A percentile compares a stretch with the other conserved stretches of the same genome.
Evolutionary conservation across 2,113 vertebrate species (phyloP).

Genomic region (Cryptomyrus ogoouensis): DNA sequence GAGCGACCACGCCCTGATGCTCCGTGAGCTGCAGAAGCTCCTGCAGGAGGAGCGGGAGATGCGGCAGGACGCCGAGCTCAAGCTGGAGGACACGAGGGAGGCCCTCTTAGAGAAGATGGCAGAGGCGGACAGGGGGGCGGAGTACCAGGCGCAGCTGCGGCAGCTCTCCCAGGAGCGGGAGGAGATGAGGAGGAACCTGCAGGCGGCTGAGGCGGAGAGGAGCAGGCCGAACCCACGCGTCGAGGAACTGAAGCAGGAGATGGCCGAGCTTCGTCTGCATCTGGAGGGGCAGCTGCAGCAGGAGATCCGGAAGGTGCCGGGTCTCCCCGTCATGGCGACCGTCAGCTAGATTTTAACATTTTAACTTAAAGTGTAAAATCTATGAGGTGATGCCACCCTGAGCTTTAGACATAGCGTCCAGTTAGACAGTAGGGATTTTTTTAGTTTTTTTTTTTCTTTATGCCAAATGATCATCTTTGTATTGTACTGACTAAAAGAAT

Average conservation of each 20-base stretch:
- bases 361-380: background rate
- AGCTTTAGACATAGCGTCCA: background rate
- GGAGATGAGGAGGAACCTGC: slow-evolving; percentile 61
- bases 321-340: too few relatives aligned
- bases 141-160: slow-evolving; percentile 58
- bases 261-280: slow-evolving; percentile 62
- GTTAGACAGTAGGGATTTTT: background rate
- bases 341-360: background rate
- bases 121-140: slow-evolving; percentile 54
- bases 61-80: slow-evolving; percentile 71
- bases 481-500: background rate
- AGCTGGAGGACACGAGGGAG: slow-evolving; percentile 67
- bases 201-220: slow-evolving; percentile 52
- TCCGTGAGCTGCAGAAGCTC: slow-evolving; percentile 81
- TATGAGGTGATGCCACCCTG: background rate
- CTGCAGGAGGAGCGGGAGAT: slow-evolving; percentile 70
- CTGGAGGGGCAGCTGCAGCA: slow-evolving; percentile 74
- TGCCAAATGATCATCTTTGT: background rate
- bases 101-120: slow-evolving; percentile 48
- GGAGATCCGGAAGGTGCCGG: slow-evolving; percentile 75
- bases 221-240: slow-evolving; percentile 64
- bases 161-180: slow-evolving; percentile 65
- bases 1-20: slow-evolving; percentile 78
- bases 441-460: background rate
- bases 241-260: slow-evolving; percentile 69